Conservation (phyloP, 2,797 vertebrate genomes). For the Poeciliopsis infans region DNA sequence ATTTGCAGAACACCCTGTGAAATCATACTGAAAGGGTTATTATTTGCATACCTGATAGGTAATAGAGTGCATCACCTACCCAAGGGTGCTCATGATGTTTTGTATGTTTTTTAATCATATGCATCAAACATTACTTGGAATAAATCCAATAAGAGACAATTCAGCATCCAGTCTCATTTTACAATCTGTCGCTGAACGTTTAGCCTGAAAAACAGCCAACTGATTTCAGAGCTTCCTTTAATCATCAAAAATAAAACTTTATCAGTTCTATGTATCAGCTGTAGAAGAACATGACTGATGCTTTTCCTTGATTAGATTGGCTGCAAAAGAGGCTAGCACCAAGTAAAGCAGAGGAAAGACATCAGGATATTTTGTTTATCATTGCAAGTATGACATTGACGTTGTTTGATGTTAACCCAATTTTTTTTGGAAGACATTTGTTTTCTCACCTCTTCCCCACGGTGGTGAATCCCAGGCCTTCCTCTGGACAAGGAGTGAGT, state of each 20-base stretch:
- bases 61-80: neutral
- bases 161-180: neutral
- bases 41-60: neutral
- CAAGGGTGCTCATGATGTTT: neutral
- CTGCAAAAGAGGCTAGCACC: neutral
- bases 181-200: neutral
- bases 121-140: neutral
- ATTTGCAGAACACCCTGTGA: neutral
- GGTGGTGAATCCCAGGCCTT: constrained; percentile 89
- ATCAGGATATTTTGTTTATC: neutral
- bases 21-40: neutral
- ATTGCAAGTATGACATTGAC: neutral
- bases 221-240: neutral
- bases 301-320: neutral
- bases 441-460: constrained; percentile 88
- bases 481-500: constrained; percentile 85
- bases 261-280: neutral
- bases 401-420: neutral
- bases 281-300: neutral
- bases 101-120: neutral
- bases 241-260: neutral
- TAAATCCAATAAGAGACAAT: neutral
- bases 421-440: neutral
- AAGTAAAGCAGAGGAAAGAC: neutral
- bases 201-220: neutral